Evolutionary conservation across 2,888 invertebrate genomes (phyloP).

Genomic region (Mantis religiosa): DNA sequence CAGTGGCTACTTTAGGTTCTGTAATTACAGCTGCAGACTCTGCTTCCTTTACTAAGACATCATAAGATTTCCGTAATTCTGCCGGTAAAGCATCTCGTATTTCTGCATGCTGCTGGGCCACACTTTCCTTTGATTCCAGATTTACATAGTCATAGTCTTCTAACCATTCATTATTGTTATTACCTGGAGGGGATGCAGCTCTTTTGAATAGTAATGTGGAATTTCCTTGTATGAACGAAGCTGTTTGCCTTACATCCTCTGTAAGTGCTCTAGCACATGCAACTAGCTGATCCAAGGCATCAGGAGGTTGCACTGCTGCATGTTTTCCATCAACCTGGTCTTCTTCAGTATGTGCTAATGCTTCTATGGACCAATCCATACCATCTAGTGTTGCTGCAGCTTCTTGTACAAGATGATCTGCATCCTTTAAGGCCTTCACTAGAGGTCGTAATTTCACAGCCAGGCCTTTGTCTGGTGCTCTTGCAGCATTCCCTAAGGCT

Average conservation of each 20-base stretch:
- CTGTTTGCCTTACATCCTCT: slow-evolving; percentile 83
- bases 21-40: slow-evolving; percentile 25
- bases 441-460: slow-evolving; percentile 71
- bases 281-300: slow-evolving; percentile 84
- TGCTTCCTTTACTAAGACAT: slow-evolving; percentile 66
- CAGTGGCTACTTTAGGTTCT: slow-evolving; percentile 10
- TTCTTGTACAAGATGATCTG: slow-evolving; percentile 74
- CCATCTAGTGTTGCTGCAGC: slow-evolving; percentile 69
- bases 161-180: slow-evolving; percentile 55
- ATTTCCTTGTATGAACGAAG: slow-evolving; percentile 85
- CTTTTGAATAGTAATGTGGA: slow-evolving; percentile 74
- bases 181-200: slow-evolving; percentile 45
- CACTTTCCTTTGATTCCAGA: slow-evolving; percentile 67
- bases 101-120: slow-evolving; percentile 67
- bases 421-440: slow-evolving; percentile 74
- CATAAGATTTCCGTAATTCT: slow-evolving; percentile 68
- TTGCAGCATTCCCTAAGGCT: slow-evolving; percentile 78
- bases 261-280: slow-evolving; percentile 81
- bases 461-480: slow-evolving; percentile 74
- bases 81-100: slow-evolving; percentile 68
- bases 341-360: slow-evolving; percentile 53
- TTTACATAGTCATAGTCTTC: slow-evolving; percentile 92
- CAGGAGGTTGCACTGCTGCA: slow-evolving; percentile 47
- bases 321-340: slow-evolving; percentile 39
- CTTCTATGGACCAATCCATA: slow-evolving; percentile 72